These are phyloP conservation scores for Sebastes trivittatus DNA, from an alignment of 2,797 vertebrate genomes.

Conservation along the genomic window DNA sequence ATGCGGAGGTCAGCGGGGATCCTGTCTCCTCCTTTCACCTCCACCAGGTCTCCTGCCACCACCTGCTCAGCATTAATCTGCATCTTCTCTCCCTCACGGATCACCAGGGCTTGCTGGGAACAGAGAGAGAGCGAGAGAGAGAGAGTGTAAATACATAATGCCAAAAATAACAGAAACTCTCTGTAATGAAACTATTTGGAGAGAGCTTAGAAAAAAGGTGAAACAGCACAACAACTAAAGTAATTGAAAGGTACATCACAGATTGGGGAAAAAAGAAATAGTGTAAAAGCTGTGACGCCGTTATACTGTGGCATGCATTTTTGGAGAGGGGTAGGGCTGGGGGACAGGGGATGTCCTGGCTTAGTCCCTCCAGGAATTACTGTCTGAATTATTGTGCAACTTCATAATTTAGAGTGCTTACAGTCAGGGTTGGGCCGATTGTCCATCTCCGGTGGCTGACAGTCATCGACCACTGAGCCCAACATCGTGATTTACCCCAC, in stretches of 20 bases:
- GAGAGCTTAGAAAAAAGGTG: background rate
- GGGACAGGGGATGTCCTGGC: no score
- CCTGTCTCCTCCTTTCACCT: conserved; percentile 93
- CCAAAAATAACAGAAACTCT: background rate
- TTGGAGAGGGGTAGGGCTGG: no score
- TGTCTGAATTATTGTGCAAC: background rate
- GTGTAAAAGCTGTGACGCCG: background rate
- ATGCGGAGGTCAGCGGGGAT: conserved; percentile 92
- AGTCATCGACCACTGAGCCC: background rate
- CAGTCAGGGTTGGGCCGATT: background rate
- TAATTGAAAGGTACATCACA: background rate
- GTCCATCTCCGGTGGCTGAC: background rate
- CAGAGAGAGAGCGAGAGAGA: background rate
- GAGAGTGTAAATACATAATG: background rate
- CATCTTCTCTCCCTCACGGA: conserved; percentile 94
- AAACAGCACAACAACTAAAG: background rate
- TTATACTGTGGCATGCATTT: background rate
- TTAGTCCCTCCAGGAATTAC: background rate
- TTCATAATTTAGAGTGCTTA: background rate
- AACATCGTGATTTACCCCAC: background rate
- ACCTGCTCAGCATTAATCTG: conserved; percentile 94
- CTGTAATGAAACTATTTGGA: background rate
- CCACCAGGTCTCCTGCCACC: conserved; percentile 91
- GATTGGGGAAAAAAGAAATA: background rate
- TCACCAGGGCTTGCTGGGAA: conserved; percentile 91